phyloP scores from a whole-genome alignment of 2,888 invertebrate species.

The Caenorhabditis imperialis region DNA sequence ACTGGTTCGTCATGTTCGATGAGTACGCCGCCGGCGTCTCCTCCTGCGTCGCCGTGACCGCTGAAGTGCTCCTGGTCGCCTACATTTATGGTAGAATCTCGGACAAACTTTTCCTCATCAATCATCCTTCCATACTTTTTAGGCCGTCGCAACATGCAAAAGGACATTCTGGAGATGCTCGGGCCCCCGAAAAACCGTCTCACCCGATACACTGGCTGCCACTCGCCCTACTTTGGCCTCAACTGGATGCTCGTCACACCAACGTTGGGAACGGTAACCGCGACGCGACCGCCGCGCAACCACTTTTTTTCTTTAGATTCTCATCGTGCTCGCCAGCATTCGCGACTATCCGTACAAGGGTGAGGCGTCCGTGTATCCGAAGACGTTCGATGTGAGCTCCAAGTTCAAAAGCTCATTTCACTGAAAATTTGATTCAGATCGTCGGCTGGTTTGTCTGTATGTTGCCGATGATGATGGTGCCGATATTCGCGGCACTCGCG shows the following conservation, averaged over 20 bases:
- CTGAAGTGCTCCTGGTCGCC: slow-evolving; percentile 56
- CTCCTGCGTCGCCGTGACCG: slow-evolving; percentile 52
- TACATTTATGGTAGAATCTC: slow-evolving; percentile 64
- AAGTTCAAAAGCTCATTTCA: not conserved
- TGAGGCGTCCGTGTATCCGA: slow-evolving; percentile 22
- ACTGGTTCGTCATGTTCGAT: slow-evolving; percentile 70
- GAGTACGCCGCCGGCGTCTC: slow-evolving; percentile 69
- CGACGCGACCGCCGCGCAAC: too few relatives aligned
- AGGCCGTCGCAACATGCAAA: slow-evolving; percentile 59
- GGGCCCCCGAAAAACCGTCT: slow-evolving; percentile 56
- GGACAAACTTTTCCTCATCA: too few relatives aligned
- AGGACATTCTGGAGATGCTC: slow-evolving; percentile 68
- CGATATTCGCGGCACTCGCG: slow-evolving; percentile 22
- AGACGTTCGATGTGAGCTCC: slow-evolving; percentile 33
- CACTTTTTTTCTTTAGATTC: slow-evolving; percentile 4
- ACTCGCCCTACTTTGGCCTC: slow-evolving; percentile 57
- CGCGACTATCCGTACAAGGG: slow-evolving; percentile 33
- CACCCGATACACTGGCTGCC: slow-evolving; percentile 27
- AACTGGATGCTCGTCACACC: slow-evolving; percentile 50
- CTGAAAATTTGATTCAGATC: slow-evolving; percentile 16
- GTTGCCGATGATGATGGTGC: slow-evolving; percentile 37
- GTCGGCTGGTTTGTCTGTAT: slow-evolving; percentile 42
- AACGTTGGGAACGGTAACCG: slow-evolving; percentile 23
- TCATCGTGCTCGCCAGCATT: slow-evolving; percentile 26
- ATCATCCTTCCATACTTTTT: not conserved